These are phyloP conservation scores for Scrobipalpa atriplicella DNA, from an alignment of 2,888 invertebrate genomes.

Conservation along the genomic window DNA sequence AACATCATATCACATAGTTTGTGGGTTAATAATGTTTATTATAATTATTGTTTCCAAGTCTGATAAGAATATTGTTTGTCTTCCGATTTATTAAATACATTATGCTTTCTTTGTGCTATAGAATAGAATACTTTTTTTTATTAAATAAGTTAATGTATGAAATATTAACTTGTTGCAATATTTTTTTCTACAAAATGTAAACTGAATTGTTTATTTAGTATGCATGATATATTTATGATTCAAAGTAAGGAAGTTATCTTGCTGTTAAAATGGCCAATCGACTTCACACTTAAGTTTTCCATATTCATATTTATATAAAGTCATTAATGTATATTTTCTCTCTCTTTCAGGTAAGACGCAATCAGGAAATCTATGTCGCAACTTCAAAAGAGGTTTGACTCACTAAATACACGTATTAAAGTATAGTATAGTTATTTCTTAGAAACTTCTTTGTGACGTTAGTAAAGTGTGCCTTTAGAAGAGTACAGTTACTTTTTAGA, in stretches of 20 bases:
- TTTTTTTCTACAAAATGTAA: background rate
- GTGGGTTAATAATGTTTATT: constrained; percentile 2
- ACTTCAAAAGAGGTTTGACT: constrained; percentile 1
- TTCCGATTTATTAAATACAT: background rate
- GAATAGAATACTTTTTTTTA: too few species aligned
- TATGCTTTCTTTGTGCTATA: background rate
- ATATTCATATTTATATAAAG: too few species aligned
- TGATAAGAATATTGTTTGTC: background rate
- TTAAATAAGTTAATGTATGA: too few species aligned
- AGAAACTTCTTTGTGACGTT: background rate
- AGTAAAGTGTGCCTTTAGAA: background rate
- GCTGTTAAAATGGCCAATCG: too few species aligned
- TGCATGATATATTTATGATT: too few species aligned
- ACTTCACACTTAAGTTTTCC: too few species aligned
- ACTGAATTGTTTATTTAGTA: too few species aligned
- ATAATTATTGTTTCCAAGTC: background rate
- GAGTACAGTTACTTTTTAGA: background rate
- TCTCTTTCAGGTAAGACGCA: constrained; percentile 16
- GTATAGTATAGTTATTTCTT: background rate
- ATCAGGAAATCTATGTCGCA: constrained; percentile 1
- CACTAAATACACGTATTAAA: background rate
- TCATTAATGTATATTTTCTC: background rate
- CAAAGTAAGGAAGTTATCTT: too few species aligned
- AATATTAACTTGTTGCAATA: too few species aligned
- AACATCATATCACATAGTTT: background rate